phyloP scores from a whole-genome alignment of 2,888 invertebrate species.

The Artemia sinica region DNA sequence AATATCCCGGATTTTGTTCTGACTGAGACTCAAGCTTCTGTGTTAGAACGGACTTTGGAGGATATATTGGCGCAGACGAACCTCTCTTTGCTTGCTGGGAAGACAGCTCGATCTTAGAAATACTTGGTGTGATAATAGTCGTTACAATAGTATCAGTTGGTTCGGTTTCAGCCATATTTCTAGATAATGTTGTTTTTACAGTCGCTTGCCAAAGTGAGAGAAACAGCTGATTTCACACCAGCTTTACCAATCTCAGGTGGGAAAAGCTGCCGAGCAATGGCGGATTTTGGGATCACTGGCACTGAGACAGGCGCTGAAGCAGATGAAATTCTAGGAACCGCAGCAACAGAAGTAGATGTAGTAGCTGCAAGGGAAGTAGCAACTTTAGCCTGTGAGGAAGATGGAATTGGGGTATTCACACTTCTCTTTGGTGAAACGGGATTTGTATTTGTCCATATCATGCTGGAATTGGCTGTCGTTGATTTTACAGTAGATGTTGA shows the following conservation, averaged over 20 bases:
- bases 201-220: constrained; percentile 21
- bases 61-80: constrained; percentile 20
- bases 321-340: background rate
- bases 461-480: background rate
- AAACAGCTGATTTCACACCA: constrained; percentile 25
- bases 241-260: constrained; percentile 28
- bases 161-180: constrained; percentile 16
- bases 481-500: constrained; percentile 19
- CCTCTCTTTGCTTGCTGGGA: constrained; percentile 16
- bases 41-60: constrained; percentile 22
- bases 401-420: constrained; percentile 15
- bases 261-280: background rate
- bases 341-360: background rate
- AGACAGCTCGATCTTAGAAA: background rate
- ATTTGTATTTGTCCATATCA: constrained; percentile 4
- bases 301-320: background rate
- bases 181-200: constrained; percentile 20
- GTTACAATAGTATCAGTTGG: constrained; percentile 20
- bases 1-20: constrained; percentile 52
- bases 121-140: constrained; percentile 22
- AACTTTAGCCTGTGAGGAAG: constrained; percentile 14
- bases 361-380: constrained; percentile 16
- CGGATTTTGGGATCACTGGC: background rate
- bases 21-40: constrained; percentile 23
- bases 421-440: background rate